Evolutionary conservation across 2,113 vertebrate genomes (phyloP).

Genomic region (Phaethon lepturus): DNA sequence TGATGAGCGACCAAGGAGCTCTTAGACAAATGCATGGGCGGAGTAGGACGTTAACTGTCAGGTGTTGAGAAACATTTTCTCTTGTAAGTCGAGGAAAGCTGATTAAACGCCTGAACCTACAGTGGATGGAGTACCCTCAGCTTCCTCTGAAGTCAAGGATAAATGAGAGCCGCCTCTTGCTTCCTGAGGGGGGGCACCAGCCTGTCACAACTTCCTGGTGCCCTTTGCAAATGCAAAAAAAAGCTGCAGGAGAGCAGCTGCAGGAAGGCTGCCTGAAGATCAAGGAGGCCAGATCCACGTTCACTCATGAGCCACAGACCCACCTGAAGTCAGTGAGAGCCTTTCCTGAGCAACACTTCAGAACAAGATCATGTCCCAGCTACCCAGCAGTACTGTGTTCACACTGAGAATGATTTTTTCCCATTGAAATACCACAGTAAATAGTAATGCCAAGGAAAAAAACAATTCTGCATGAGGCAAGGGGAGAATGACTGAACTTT

Average conservation of each 20-base stretch:
- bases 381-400: background rate
- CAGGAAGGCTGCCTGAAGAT: background rate
- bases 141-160: background rate
- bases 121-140: background rate
- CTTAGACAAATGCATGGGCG: background rate
- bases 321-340: background rate
- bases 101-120: background rate
- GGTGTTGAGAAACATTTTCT: background rate
- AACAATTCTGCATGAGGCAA: background rate
- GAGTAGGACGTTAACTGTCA: background rate
- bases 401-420: background rate
- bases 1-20: background rate
- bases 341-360: background rate
- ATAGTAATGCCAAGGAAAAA: background rate
- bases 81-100: background rate
- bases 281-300: background rate
- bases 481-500: background rate
- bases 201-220: accelerated
- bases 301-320: background rate
- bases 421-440: background rate
- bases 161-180: background rate
- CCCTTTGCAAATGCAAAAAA: background rate
- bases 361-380: background rate
- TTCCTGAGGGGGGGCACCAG: background rate
- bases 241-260: background rate